A percentile compares a stretch with the other conserved stretches of the same genome.
phyloP scores from a whole-genome alignment of 2,888 invertebrate genomes.

The Drosophila rellima region DNA sequence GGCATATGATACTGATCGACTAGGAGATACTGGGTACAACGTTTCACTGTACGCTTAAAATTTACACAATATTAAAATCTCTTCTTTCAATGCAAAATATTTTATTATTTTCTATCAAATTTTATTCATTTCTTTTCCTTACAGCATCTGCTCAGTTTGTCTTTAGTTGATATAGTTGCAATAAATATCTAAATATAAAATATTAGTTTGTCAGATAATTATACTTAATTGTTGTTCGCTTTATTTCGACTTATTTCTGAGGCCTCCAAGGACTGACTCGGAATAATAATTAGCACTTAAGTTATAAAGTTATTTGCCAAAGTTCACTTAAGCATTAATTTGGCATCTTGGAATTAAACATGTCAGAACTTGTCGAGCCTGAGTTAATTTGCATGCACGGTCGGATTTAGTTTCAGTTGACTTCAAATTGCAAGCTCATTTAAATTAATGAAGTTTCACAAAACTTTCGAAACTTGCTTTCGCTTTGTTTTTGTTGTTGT shows the following conservation, averaged over 20 bases:
- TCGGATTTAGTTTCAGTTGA: constrained; percentile 33
- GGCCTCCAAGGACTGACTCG: background rate
- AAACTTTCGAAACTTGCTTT: constrained; percentile 47
- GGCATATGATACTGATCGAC: background rate
- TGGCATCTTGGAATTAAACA: constrained; percentile 23
- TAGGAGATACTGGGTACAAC: background rate
- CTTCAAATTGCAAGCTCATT: constrained; percentile 60
- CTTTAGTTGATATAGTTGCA: background rate
- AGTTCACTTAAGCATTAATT: constrained; percentile 7
- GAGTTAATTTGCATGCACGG: constrained; percentile 59
- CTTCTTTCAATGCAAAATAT: background rate
- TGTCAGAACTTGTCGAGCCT: constrained; percentile 28
- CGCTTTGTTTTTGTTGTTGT: background rate
- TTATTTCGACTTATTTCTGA: background rate
- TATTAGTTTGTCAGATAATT: too few relatives aligned
- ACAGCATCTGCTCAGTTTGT: background rate
- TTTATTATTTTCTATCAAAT: background rate
- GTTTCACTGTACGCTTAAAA: background rate
- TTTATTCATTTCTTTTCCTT: background rate
- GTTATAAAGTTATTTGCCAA: constrained; percentile 10
- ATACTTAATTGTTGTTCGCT: background rate
- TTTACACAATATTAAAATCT: background rate
- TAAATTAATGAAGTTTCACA: constrained; percentile 61
- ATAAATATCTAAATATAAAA: background rate
- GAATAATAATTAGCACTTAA: constrained; percentile 19